A percentile compares a stretch with the other conserved stretches of the same genome.
phyloP scores from a whole-genome alignment of 2,888 invertebrate species.

The Hemicrepidius hirtus region DNA sequence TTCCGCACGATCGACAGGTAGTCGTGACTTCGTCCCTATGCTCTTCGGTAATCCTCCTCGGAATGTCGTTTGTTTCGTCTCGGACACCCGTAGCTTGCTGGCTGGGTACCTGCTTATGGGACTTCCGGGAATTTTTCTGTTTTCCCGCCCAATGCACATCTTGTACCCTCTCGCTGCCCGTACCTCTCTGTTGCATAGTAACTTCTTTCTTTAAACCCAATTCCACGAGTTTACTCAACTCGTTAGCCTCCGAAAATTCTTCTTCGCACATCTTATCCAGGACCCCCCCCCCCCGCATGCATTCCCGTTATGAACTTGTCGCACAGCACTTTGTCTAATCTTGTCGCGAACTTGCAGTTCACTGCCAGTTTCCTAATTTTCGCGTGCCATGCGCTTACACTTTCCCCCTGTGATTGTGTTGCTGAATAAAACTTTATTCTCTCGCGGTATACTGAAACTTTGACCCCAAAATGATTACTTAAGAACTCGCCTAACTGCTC shows the following conservation, averaged over 20 bases:
- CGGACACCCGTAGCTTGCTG: not conserved
- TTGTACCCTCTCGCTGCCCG: not conserved
- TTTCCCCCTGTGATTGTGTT: constrained; percentile 44
- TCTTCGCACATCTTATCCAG: too few relatives aligned
- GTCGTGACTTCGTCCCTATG: not conserved
- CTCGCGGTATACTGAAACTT: constrained; percentile 44
- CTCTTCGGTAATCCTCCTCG: constrained; percentile 26
- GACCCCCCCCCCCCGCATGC: too few relatives aligned
- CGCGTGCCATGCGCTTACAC: too few relatives aligned
- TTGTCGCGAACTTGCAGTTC: not conserved
- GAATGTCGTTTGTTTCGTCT: constrained; percentile 34
- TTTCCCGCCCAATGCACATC: not conserved
- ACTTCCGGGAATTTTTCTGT: not conserved
- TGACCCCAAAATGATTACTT: not conserved
- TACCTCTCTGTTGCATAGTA: too few relatives aligned
- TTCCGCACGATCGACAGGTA: not conserved
- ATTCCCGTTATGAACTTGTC: too few relatives aligned
- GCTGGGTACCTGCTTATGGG: not conserved
- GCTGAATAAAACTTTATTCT: constrained; percentile 54
- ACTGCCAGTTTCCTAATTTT: not conserved
- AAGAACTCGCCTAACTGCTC: constrained; percentile 49
- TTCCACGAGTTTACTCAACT: too few relatives aligned
- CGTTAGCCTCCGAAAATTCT: too few relatives aligned
- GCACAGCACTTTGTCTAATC: not conserved
- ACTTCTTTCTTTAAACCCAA: too few relatives aligned